phyloP scores from a whole-genome alignment of 1,140 invertebrate species.

The Fopius arisanus region DNA sequence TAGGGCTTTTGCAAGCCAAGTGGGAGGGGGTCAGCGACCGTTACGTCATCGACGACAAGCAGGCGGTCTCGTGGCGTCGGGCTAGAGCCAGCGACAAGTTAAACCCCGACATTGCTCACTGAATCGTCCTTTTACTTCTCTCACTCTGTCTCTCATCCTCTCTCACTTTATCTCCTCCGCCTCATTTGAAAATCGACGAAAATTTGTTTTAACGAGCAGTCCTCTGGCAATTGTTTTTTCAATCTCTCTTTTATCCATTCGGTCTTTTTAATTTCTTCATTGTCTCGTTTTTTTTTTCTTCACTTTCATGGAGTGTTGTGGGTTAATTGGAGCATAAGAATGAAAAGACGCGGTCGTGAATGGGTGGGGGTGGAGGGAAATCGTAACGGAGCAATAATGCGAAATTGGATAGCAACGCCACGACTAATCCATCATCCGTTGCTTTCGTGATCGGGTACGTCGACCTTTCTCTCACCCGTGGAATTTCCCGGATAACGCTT shows the following conservation, averaged over 20 bases:
- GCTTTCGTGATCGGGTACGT: conserved; percentile 24
- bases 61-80: conserved; percentile 33
- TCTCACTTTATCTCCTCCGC: not conserved
- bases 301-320: not conserved
- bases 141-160: not conserved
- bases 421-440: conserved; percentile 21
- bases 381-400: conserved; percentile 24
- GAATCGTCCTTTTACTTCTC: not conserved
- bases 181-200: not conserved
- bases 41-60: conserved; percentile 56
- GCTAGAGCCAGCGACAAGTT: not conserved
- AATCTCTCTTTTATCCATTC: not conserved
- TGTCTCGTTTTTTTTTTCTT: not conserved
- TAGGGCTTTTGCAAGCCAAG: conserved; percentile 5
- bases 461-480: conserved; percentile 28
- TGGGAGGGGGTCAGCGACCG: conserved; percentile 60
- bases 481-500: conserved; percentile 28
- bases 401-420: conserved; percentile 23
- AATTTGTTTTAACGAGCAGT: not conserved
- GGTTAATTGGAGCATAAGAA: conserved; percentile 9
- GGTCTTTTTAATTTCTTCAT: not conserved
- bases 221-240: not conserved
- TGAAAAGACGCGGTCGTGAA: not conserved
- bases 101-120: not conserved
- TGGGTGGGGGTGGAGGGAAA: not conserved